These are phyloP conservation scores for Hiodon alosoides DNA, from an alignment of 2,113 vertebrate species.

Conservation along the genomic window DNA sequence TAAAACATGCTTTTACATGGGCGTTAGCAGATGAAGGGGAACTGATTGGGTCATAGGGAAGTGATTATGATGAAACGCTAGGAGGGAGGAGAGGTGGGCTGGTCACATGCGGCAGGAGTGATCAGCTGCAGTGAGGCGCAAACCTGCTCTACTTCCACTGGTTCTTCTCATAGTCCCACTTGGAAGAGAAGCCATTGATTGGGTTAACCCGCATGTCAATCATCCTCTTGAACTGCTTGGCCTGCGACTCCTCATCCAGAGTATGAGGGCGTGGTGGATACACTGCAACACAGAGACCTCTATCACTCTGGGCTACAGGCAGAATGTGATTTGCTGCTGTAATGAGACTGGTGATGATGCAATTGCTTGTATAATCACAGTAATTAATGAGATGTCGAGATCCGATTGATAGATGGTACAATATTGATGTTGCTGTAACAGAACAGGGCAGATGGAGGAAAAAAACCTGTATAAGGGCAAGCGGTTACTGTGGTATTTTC, in stretches of 20 bases:
- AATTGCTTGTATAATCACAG: background rate
- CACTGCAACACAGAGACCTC: constrained; percentile 46
- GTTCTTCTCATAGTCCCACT: constrained; percentile 78
- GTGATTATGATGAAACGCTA: too few relatives aligned
- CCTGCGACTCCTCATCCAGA: constrained; percentile 63
- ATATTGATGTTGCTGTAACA: background rate
- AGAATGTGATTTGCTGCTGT: background rate
- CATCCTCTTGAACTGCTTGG: constrained; percentile 67
- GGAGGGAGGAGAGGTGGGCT: too few relatives aligned
- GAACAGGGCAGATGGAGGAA: too few relatives aligned
- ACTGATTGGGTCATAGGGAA: too few relatives aligned
- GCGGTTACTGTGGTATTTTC: too few relatives aligned
- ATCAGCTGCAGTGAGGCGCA: too few relatives aligned
- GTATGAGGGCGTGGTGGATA: constrained; percentile 64
- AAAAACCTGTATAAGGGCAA: too few relatives aligned
- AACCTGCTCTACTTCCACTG: constrained; percentile 71
- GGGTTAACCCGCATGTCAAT: constrained; percentile 75
- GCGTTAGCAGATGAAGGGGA: too few relatives aligned
- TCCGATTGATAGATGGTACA: background rate
- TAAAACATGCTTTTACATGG: too few relatives aligned
- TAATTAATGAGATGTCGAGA: background rate
- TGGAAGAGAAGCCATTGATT: constrained; percentile 64
- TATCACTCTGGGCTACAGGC: background rate
- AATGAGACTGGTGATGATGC: too few relatives aligned
- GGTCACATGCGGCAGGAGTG: too few relatives aligned